Percentiles rank a stretch among this genome's conserved stretches.
Evolutionary conservation across 2,797 vertebrate species (phyloP).

Genomic region (Intellagama lesueurii): DNA sequence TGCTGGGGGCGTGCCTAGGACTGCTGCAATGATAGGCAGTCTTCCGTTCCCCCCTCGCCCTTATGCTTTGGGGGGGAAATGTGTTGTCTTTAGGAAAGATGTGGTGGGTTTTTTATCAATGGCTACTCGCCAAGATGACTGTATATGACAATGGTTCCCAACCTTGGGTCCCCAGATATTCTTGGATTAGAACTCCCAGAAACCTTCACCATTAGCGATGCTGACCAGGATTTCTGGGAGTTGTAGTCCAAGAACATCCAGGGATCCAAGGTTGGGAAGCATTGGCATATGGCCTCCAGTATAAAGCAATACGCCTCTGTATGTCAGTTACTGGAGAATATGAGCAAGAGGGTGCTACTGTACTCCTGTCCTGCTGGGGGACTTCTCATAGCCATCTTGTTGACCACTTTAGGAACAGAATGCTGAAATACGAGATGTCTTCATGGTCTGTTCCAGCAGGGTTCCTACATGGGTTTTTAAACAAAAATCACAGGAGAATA

Average conservation of each 20-base stretch:
- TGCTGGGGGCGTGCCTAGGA: neutral
- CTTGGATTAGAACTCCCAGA: no score
- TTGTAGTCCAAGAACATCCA: no score
- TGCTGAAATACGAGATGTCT: neutral
- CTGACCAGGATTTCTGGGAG: no score
- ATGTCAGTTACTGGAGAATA: neutral
- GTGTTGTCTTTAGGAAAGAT: neutral
- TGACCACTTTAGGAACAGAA: neutral
- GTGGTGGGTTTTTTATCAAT: neutral
- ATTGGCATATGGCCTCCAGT: neutral
- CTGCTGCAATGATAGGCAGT: neutral
- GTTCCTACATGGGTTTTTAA: neutral
- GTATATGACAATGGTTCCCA: neutral
- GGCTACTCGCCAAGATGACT: neutral
- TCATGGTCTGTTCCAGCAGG: neutral
- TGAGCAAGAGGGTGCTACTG: neutral
- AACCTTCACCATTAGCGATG: neutral
- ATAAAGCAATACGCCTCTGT: neutral
- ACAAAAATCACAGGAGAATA: neutral
- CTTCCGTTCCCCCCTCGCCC: accelerated
- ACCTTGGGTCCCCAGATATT: no score
- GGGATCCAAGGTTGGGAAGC: no score
- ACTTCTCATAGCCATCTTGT: neutral
- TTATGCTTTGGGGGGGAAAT: neutral
- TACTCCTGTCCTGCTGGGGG: neutral